A percentile compares a stretch with the other conserved stretches of the same genome.
phyloP scores from a whole-genome alignment of 2,113 vertebrate genomes.

The Miniopterus natalensis region DNA sequence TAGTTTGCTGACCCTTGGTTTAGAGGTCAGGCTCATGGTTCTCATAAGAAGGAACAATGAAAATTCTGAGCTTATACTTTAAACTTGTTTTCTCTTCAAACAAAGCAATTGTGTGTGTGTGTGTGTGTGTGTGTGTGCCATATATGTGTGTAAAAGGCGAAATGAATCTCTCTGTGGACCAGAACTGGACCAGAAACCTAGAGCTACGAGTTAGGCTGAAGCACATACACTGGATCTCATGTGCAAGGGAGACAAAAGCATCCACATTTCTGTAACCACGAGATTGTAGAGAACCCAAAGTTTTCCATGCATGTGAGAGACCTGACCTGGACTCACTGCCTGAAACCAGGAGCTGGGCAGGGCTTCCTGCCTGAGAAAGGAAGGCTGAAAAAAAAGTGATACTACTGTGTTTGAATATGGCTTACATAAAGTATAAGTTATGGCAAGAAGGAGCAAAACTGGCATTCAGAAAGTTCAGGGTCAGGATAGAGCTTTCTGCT shows the following conservation, averaged over 20 bases:
- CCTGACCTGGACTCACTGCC: not conserved
- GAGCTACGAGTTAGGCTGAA: not conserved
- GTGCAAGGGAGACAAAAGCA: not conserved
- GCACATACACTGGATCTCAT: not conserved
- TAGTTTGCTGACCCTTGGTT: not conserved
- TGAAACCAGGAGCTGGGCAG: not conserved
- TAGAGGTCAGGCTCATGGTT: not conserved
- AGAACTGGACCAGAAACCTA: not conserved
- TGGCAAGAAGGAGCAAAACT: not conserved
- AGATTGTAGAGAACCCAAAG: not conserved
- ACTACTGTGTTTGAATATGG: not conserved
- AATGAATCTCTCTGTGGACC: not conserved
- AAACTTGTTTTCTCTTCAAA: not conserved
- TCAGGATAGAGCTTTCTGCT: not conserved
- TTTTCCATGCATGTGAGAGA: not conserved
- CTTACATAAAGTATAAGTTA: not conserved
- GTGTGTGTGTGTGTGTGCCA: not conserved
- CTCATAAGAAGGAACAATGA: not conserved
- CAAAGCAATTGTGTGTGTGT: not conserved
- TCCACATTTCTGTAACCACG: not conserved
- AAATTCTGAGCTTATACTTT: not conserved
- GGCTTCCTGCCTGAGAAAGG: not conserved
- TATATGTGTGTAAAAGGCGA: conserved; percentile 19
- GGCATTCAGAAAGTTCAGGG: not conserved
- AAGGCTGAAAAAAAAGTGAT: not conserved